Evolutionary conservation across 2,113 vertebrate genomes (phyloP).

Genomic region (Percina caprodes): DNA sequence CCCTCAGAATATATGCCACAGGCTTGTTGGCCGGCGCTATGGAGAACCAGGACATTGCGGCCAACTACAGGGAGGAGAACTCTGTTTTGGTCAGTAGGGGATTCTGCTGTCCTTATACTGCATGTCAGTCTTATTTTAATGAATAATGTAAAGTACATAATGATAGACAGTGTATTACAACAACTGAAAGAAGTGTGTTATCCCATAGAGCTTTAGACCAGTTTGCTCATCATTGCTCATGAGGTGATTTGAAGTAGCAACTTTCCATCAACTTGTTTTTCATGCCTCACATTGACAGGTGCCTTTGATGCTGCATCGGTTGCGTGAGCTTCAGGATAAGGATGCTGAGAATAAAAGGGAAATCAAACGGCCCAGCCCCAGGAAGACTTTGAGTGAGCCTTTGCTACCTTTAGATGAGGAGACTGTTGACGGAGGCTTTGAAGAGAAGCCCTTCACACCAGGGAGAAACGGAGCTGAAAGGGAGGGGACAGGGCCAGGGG

Average conservation of each 20-base stretch:
- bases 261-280: slow-evolving; percentile 20
- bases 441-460: slow-evolving; percentile 82
- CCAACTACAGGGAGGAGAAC: slow-evolving; percentile 99
- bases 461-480: slow-evolving; percentile 72
- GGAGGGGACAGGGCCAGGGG: slow-evolving; percentile 47
- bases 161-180: background rate
- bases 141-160: background rate
- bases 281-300: slow-evolving; percentile 84
- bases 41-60: slow-evolving; percentile 99
- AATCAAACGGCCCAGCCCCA: slow-evolving; percentile 90
- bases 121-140: slow-evolving; percentile 10
- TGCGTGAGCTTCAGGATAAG: slow-evolving; percentile 93
- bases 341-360: slow-evolving; percentile 90
- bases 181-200: background rate
- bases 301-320: slow-evolving; percentile 93
- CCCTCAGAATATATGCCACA: slow-evolving; percentile 94
- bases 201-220: background rate
- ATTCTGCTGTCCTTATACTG: background rate
- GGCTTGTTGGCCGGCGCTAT: slow-evolving; percentile 97
- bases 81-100: slow-evolving; percentile 90
- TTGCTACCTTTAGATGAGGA: slow-evolving; percentile 95
- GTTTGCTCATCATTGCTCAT: background rate
- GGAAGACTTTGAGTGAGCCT: slow-evolving; percentile 87
- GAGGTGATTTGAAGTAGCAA: slow-evolving; percentile 8
- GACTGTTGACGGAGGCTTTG: slow-evolving; percentile 94